Evolutionary conservation across 1,140 invertebrate genomes (phyloP).

Genomic region (Rhagoletis zephyria): DNA sequence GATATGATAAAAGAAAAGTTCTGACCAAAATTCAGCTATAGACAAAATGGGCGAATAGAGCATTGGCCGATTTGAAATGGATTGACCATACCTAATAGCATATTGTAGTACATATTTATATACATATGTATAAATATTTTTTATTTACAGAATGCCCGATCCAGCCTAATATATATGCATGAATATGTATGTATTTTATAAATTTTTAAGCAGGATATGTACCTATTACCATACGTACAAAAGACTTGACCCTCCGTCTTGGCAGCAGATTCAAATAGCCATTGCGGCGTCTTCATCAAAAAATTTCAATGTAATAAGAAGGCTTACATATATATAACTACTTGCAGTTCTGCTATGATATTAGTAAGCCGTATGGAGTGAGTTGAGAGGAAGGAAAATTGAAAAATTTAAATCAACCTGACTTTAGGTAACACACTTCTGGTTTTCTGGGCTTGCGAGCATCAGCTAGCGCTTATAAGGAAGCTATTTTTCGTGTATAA

Average conservation of each 20-base stretch:
- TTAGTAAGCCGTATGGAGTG: not conserved
- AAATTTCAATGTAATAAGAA: slow-evolving; percentile 25
- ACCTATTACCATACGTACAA: too few species aligned
- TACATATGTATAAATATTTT: not conserved
- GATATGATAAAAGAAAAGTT: too few species aligned
- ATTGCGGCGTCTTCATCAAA: not conserved
- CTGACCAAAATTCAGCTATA: too few species aligned
- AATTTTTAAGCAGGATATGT: not conserved
- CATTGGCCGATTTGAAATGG: too few species aligned
- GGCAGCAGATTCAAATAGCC: not conserved
- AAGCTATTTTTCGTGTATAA: slow-evolving; percentile 1
- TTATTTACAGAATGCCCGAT: not conserved
- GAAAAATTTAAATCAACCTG: not conserved
- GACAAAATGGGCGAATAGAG: too few species aligned
- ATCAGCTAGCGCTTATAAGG: not conserved
- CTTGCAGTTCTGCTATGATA: not conserved
- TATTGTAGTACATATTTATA: not conserved
- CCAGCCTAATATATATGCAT: not conserved
- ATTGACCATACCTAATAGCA: too few species aligned
- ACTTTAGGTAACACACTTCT: not conserved
- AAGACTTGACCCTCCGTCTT: not conserved
- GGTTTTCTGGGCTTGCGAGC: not conserved
- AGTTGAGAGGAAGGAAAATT: not conserved
- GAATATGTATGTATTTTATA: not conserved
- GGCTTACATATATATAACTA: not conserved